Evolutionary conservation across 2,113 vertebrate genomes (phyloP), one percentile per base, ranked within the genome.

Genomic region (Polypterus senegalus): DNA sequence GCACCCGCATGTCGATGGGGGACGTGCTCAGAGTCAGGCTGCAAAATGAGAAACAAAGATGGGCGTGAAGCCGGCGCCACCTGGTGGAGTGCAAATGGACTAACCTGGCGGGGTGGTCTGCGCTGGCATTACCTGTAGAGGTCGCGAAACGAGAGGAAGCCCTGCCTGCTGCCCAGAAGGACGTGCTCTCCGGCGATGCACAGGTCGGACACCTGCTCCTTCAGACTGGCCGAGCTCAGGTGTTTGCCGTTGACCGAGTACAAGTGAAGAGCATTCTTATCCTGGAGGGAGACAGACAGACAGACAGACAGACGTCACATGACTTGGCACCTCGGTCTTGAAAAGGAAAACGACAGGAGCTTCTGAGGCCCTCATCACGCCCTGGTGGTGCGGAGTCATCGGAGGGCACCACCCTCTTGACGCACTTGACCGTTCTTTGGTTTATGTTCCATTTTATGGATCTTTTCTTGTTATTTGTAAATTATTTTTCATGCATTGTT

Each of bases 161-260:
- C 96, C 72, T 97, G 92, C 59, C 92, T 82, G 44, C 93, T 97
- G 69, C 94, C 96, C 53, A 83, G 85, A 64, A 97, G 77, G 0
- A 97, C 81, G 47, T 90, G 80, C 69, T 97, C 94, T 27, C 92
- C 91, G 10, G 86, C 87, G 66, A 94, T 80, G 67, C 91, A 96
- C 74, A 98, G 82, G 52, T 97, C 96, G 2, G 92, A 90, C 77
- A 97, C 79, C 70, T 97, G 92, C 74, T 98, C 96, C 72, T 87
- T 88, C 74, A 98, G 84, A 49, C 76, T 76, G 74, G 94, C 88
- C 7, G 89, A 92, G 62, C 80, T 74, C 61, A 98, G 79, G 48
- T 91, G 81, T 48, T 93, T 98, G 64, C 94, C 96, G 67, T 98
- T 98, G 48, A 97, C 78, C 64, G 93, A 95, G 83, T 93, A 98